Evolutionary conservation across 2,888 invertebrate species (phyloP).

Genomic region (Hirtodrosophila alboralis): DNA sequence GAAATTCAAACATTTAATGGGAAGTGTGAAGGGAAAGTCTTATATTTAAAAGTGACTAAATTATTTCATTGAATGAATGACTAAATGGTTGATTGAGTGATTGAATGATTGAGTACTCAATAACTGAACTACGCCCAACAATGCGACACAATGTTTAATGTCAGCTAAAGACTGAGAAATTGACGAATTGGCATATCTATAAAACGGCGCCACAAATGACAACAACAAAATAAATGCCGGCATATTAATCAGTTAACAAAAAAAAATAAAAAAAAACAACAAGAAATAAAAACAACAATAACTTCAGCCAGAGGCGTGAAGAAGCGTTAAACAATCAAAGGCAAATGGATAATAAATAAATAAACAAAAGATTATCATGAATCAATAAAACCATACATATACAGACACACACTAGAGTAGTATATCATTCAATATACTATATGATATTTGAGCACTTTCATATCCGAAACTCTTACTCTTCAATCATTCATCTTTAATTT

Average conservation of each 20-base stretch:
- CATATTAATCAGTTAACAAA: conserved; percentile 37
- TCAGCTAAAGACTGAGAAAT: not conserved
- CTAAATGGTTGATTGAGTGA: conserved; percentile 34
- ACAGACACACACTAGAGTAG: not conserved
- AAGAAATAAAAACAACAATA: no score
- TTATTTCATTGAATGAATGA: conserved; percentile 33
- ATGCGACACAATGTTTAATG: conserved; percentile 47
- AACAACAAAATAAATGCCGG: conserved; percentile 22
- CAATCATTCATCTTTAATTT: conserved; percentile 1
- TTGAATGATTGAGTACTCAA: conserved; percentile 44
- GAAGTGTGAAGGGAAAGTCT: conserved; percentile 49
- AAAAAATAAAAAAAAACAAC: no score
- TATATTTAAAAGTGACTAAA: conserved; percentile 18
- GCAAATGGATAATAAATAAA: conserved; percentile 28
- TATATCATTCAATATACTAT: not conserved
- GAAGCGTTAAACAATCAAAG: conserved; percentile 19
- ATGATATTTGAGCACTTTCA: conserved; percentile 28
- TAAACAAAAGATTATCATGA: conserved; percentile 28
- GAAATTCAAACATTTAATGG: not conserved
- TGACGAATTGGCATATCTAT: no score
- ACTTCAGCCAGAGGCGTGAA: conserved; percentile 21
- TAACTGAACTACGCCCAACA: conserved; percentile 55
- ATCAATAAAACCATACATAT: conserved; percentile 12
- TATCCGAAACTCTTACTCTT: conserved; percentile 26
- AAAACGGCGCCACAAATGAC: conserved; percentile 3